Evolutionary conservation across 1,140 invertebrate species (phyloP).

Genomic region (Amphibalanus amphitrite): DNA sequence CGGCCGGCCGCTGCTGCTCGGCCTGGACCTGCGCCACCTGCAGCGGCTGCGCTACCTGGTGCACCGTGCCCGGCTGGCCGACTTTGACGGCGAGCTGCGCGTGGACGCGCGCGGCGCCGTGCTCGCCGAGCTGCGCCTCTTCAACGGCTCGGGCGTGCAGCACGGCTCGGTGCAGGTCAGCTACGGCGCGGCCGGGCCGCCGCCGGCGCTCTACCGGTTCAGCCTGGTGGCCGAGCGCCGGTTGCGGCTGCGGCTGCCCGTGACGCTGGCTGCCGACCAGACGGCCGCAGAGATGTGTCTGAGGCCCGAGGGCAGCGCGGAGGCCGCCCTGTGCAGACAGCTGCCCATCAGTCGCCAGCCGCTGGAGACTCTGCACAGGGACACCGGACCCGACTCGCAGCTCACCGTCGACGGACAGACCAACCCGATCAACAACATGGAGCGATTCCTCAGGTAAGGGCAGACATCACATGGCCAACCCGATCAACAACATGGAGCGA

Average conservation of each 20-base stretch:
- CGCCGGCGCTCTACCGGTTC: neutral
- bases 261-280: neutral
- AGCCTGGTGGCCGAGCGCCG: neutral
- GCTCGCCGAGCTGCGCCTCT: neutral
- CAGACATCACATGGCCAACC: neutral
- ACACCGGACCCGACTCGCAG: neutral
- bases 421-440: neutral
- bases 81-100: neutral
- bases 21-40: neutral
- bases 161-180: neutral
- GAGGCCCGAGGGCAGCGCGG: neutral
- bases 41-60: neutral
- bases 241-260: neutral
- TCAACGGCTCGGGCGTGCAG: slow-evolving; percentile 1
- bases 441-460: neutral
- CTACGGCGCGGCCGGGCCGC: neutral
- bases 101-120: neutral
- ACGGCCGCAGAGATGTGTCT: neutral
- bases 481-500: neutral
- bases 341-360: neutral
- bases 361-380: neutral
- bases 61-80: neutral
- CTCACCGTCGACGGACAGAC: neutral
- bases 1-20: neutral
- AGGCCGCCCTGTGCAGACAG: neutral